Evolutionary conservation across 35 echinoderm and acorn worm species (phyloP).

Genomic region (Nesometra sesokonis): DNA sequence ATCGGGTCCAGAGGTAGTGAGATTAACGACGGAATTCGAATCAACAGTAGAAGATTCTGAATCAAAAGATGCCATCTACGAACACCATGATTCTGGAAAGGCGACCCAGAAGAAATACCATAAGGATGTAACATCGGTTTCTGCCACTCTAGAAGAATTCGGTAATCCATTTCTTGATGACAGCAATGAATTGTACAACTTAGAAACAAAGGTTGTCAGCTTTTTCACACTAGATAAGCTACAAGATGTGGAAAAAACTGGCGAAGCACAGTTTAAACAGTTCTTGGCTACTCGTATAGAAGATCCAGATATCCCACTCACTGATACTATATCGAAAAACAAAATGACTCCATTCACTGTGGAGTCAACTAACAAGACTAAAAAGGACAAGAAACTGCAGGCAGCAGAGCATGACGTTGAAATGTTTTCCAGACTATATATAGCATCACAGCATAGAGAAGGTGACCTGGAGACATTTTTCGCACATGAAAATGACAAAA

Average conservation of each 20-base stretch:
- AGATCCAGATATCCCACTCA: not conserved
- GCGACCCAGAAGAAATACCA: not conserved
- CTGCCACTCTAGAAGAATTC: not conserved
- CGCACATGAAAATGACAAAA: not conserved
- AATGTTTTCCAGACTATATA: too few relatives aligned
- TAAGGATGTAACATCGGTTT: not conserved
- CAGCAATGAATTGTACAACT: not conserved
- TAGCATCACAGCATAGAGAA: too few relatives aligned
- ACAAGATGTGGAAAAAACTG: not conserved
- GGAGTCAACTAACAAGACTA: not conserved
- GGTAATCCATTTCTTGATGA: slow-evolving; percentile 1
- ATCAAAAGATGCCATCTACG: not conserved
- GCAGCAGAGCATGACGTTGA: too few relatives aligned
- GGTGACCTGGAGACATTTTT: not conserved
- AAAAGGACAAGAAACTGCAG: not conserved
- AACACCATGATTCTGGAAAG: not conserved
- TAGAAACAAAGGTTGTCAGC: not conserved
- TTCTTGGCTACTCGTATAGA: not conserved
- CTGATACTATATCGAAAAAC: not conserved
- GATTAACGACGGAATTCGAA: not conserved
- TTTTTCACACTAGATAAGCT: not conserved
- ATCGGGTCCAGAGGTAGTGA: not conserved
- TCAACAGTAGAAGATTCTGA: not conserved
- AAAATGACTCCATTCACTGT: not conserved
- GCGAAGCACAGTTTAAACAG: not conserved